Conservation (phyloP, 2,888 invertebrate genomes). For the Tachina grossa region DNA sequence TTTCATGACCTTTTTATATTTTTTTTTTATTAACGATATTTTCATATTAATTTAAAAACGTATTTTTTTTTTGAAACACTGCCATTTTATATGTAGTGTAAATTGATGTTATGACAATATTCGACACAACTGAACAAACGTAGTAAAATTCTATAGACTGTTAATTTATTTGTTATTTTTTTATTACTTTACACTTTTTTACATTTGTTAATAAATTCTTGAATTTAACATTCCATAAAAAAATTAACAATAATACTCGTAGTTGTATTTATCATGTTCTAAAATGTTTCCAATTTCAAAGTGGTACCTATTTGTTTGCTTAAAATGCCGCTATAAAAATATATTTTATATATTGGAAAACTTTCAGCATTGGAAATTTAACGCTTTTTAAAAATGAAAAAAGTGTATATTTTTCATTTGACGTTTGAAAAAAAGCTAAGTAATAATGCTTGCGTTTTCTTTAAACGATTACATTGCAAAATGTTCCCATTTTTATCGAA, state of each 20-base stretch:
- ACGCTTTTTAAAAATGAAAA: too few relatives aligned
- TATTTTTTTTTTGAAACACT: constrained; percentile 40
- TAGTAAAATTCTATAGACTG: background rate
- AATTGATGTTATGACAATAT: constrained; percentile 51
- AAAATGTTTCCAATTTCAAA: background rate
- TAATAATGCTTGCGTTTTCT: too few relatives aligned
- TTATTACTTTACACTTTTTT: constrained; percentile 5
- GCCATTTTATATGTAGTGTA: constrained; percentile 38
- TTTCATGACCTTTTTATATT: too few relatives aligned
- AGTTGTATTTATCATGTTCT: background rate
- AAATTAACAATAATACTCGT: background rate
- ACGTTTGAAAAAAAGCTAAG: too few relatives aligned
- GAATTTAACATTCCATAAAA: background rate
- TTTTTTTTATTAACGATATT: constrained; percentile 20
- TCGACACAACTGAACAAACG: constrained; percentile 15
- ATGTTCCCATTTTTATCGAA: too few relatives aligned
- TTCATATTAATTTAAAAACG: constrained; percentile 48
- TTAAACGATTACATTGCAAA: too few relatives aligned
- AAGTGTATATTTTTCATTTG: too few relatives aligned
- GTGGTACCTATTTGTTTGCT: background rate
- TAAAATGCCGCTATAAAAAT: background rate
- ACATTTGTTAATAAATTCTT: background rate
- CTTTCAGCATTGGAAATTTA: too few relatives aligned
- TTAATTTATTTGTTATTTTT: background rate
- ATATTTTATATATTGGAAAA: background rate